Conservation (phyloP, 2,797 vertebrate genomes). For the Notolabrus celidotus region DNA sequence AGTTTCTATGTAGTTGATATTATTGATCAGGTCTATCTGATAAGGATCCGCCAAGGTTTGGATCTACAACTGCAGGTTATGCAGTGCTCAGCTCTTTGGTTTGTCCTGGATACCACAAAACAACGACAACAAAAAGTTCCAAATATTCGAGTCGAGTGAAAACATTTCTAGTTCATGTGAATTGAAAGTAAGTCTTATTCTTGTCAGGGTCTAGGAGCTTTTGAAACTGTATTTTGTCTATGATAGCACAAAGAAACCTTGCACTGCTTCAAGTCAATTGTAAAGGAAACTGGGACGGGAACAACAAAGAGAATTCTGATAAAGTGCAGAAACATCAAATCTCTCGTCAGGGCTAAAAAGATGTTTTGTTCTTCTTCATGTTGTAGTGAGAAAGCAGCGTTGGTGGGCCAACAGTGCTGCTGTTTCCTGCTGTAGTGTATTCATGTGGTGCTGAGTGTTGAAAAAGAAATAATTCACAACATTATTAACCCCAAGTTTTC, state of each 20-base stretch:
- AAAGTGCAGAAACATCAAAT: constrained; percentile 4
- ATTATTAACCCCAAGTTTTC: constrained; percentile 10
- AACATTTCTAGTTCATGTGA: constrained; percentile 1
- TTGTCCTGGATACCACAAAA: not conserved
- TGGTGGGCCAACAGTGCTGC: not conserved
- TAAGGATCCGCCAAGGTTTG: constrained; percentile 18
- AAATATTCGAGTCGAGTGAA: not conserved
- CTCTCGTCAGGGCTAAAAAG: constrained; percentile 1
- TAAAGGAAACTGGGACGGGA: not conserved
- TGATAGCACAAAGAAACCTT: constrained; percentile 6
- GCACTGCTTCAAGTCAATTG: not conserved
- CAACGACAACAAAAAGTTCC: not conserved
- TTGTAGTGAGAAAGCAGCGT: not conserved
- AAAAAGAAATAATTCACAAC: constrained; percentile 46
- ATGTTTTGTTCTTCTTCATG: constrained; percentile 16
- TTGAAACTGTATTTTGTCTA: constrained; percentile 8
- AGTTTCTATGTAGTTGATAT: constrained; percentile 27
- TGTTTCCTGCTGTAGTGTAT: constrained; percentile 21
- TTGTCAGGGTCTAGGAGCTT: not conserved
- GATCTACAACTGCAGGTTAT: constrained; percentile 9
- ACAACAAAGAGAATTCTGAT: constrained; percentile 20
- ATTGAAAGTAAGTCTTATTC: not conserved
- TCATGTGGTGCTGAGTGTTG: constrained; percentile 23
- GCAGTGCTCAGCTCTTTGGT: not conserved
- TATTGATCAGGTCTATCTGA: constrained; percentile 40